Percentiles rank a stretch among this genome's conserved stretches.
Evolutionary conservation across 2,113 vertebrate species (phyloP).

Genomic region (Dolichotis patagonum): DNA sequence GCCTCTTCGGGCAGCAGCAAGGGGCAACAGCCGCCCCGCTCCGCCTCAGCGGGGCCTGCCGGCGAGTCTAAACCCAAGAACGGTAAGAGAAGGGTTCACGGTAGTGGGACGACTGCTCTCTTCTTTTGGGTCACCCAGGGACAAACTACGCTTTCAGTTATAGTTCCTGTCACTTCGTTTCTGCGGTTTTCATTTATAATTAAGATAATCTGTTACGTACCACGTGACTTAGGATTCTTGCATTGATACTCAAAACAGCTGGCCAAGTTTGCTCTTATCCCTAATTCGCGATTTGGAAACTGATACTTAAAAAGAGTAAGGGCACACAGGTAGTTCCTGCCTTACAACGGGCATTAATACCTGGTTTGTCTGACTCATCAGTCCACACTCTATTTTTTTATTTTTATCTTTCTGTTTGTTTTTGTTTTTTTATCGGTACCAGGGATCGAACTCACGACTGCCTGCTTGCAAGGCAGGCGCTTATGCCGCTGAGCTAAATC

Average conservation of each 20-base stretch:
- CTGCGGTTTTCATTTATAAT: neutral
- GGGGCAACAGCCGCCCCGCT: constrained; percentile 90
- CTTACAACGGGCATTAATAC: neutral
- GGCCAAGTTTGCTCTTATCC: neutral
- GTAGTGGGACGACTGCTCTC: neutral
- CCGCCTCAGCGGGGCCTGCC: constrained; percentile 92
- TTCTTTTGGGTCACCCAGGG: neutral
- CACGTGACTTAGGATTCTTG: neutral
- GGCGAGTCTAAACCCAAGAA: constrained; percentile 97
- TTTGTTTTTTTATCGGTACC: too few relatives aligned
- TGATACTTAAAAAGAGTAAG: constrained; percentile 35
- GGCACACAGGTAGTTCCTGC: neutral
- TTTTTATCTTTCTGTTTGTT: too few relatives aligned
- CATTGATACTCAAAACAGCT: neutral
- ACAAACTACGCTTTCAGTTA: neutral
- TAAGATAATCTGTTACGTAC: neutral
- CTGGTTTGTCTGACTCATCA: constrained; percentile 20
- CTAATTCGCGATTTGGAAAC: constrained; percentile 25
- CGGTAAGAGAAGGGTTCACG: constrained; percentile 85
- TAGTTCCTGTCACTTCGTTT: neutral
- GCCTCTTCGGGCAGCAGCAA: constrained; percentile 91
- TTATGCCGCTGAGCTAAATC: too few relatives aligned
- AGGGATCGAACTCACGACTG: too few relatives aligned
- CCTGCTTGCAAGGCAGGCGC: too few relatives aligned
- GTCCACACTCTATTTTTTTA: too few relatives aligned